Percentiles rank a stretch among this genome's conserved stretches.
These are phyloP conservation scores for Pectinophora gossypiella DNA, from an alignment of 1,140 invertebrate genomes.

Conservation along the genomic window DNA sequence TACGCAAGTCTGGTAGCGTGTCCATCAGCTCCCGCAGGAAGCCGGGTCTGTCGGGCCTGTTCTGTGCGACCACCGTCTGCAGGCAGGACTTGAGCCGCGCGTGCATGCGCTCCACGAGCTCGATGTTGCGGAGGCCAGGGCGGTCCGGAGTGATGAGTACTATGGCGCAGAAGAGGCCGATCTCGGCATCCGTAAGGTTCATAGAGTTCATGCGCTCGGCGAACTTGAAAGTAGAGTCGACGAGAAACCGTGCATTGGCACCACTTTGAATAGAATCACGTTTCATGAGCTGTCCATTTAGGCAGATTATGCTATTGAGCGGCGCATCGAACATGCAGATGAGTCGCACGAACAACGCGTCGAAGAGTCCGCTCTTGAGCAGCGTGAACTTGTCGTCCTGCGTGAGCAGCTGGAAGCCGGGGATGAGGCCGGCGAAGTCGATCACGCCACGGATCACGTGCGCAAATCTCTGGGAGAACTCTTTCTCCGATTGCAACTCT, in stretches of 20 bases:
- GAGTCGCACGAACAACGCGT: constrained; percentile 93
- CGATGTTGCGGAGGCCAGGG: constrained; percentile 92
- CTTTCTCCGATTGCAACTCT: constrained; percentile 90
- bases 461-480: constrained; percentile 95
- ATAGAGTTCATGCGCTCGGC: constrained; percentile 94
- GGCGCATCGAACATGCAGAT: constrained; percentile 96
- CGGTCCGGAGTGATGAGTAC: constrained; percentile 96
- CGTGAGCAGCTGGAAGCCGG: constrained; percentile 94
- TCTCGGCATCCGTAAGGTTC: constrained; percentile 92
- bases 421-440: constrained; percentile 97
- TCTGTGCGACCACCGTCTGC: constrained; percentile 91
- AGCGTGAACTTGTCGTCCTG: constrained; percentile 98
- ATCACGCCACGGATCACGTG: constrained; percentile 97
- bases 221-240: constrained; percentile 98
- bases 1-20: constrained; percentile 95
- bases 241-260: constrained; percentile 94
- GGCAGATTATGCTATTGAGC: constrained; percentile 93
- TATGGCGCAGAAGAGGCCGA: constrained; percentile 95
- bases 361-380: constrained; percentile 96
- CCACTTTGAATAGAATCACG: constrained; percentile 92
- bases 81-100: constrained; percentile 89
- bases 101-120: constrained; percentile 95
- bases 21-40: constrained; percentile 92
- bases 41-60: constrained; percentile 86
- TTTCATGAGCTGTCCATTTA: constrained; percentile 93